Conservation (phyloP, 1,140 invertebrate genomes). For the Arctopsyche grandis region DNA sequence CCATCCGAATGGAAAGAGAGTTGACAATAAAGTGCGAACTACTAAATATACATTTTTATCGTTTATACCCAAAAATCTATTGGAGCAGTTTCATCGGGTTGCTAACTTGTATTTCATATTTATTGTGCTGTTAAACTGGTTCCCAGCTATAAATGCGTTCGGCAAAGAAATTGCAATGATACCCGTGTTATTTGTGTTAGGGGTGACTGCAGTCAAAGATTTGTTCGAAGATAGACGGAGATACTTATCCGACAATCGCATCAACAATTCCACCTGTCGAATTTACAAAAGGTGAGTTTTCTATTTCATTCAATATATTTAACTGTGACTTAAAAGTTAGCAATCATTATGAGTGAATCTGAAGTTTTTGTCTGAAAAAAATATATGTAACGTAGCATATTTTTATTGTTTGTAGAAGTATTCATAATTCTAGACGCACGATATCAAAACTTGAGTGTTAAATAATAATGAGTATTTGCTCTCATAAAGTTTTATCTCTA, state of each 20-base stretch:
- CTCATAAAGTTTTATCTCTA: too few species aligned
- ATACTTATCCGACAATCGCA: slow-evolving; percentile 88
- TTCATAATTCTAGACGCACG: too few species aligned
- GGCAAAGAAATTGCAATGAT: slow-evolving; percentile 97
- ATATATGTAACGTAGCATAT: too few species aligned
- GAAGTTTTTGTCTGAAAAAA: too few species aligned
- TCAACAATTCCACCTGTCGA: slow-evolving; percentile 92
- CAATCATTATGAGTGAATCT: too few species aligned
- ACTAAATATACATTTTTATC: slow-evolving; percentile 95
- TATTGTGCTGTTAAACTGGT: slow-evolving; percentile 95
- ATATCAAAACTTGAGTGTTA: too few species aligned
- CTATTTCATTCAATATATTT: not conserved
- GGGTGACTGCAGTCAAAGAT: slow-evolving; percentile 97
- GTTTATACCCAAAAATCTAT: slow-evolving; percentile 95
- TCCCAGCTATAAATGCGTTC: slow-evolving; percentile 93
- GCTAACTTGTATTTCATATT: slow-evolving; percentile 99
- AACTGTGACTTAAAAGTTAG: too few species aligned
- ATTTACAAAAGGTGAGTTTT: slow-evolving; percentile 83
- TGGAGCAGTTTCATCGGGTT: slow-evolving; percentile 97
- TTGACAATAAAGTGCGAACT: slow-evolving; percentile 89
- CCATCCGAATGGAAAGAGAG: slow-evolving; percentile 85
- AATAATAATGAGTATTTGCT: too few species aligned
- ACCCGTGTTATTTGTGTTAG: slow-evolving; percentile 93
- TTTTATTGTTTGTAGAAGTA: too few species aligned
- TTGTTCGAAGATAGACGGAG: slow-evolving; percentile 94